Conservation (phyloP, 2,797 vertebrate species). For the Rhincodon typus region DNA sequence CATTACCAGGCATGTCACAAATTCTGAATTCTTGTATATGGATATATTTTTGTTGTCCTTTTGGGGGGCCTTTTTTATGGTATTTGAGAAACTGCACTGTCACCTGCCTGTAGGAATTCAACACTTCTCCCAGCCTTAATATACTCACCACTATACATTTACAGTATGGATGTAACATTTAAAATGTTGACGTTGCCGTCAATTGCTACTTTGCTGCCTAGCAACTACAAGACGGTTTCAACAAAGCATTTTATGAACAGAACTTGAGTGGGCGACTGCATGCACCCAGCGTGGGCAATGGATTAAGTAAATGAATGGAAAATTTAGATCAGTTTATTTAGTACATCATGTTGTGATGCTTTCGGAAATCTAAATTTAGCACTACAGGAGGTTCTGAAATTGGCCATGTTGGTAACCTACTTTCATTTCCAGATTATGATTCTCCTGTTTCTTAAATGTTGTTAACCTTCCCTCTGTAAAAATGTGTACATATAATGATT, state of each 20-base stretch:
- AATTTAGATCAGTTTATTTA: not conserved
- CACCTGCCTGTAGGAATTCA: not conserved
- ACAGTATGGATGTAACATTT: not conserved
- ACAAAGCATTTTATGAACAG: conserved; percentile 18
- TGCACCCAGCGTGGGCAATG: not conserved
- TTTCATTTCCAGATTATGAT: not conserved
- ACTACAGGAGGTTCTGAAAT: not conserved
- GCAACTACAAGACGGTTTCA: conserved; percentile 11
- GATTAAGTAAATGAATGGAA: conserved; percentile 25
- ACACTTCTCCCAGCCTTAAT: not conserved
- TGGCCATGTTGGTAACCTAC: not conserved
- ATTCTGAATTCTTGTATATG: not conserved
- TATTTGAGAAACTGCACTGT: not conserved
- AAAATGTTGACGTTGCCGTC: not conserved
- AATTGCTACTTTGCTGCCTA: conserved; percentile 28
- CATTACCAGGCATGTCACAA: no score
- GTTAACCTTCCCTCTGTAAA: not conserved
- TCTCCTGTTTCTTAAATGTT: not conserved
- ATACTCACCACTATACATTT: not conserved
- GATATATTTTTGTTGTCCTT: not conserved
- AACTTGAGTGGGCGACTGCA: not conserved
- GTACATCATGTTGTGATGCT: not conserved
- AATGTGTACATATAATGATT: not conserved
- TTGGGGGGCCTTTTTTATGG: not conserved
- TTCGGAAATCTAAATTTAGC: conserved; percentile 12